These are phyloP conservation scores for Sylvilagus bachmani DNA, from an alignment of 2,113 vertebrate species.

Conservation along the genomic window DNA sequence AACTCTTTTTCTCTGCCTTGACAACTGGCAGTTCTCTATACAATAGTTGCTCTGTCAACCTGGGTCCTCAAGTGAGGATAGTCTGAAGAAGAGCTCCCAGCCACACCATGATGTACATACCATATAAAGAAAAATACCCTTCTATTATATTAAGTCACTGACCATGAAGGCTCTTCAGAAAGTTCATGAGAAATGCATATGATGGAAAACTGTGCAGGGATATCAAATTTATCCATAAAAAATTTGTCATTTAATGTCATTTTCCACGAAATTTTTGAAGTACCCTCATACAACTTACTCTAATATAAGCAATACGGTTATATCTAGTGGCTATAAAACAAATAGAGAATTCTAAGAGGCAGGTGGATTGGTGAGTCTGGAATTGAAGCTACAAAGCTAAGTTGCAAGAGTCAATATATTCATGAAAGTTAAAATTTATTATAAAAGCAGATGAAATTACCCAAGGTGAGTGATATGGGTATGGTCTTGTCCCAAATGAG, in stretches of 20 bases:
- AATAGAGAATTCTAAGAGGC: background rate
- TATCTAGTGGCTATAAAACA: background rate
- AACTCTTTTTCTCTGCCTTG: background rate
- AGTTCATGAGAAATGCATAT: too few species aligned
- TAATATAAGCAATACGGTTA: too few species aligned
- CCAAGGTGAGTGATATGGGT: background rate
- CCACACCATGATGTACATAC: background rate
- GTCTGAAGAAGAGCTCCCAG: background rate
- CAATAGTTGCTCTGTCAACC: background rate
- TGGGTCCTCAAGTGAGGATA: background rate
- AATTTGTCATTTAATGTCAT: too few species aligned
- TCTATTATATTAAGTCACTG: background rate
- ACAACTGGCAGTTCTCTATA: background rate
- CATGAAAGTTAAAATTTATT: background rate
- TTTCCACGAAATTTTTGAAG: too few species aligned
- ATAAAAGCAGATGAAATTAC: background rate
- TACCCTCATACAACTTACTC: too few species aligned
- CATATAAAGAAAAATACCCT: background rate
- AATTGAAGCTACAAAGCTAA: background rate
- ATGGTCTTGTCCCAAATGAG: background rate
- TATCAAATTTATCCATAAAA: too few species aligned
- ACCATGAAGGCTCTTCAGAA: too few species aligned
- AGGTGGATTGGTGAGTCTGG: background rate
- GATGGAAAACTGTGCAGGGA: too few species aligned
- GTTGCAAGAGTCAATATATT: too few species aligned